Base-by-base conservation (phyloP, 1,140 invertebrate species). In the Meloidogyne hapla region DNA sequence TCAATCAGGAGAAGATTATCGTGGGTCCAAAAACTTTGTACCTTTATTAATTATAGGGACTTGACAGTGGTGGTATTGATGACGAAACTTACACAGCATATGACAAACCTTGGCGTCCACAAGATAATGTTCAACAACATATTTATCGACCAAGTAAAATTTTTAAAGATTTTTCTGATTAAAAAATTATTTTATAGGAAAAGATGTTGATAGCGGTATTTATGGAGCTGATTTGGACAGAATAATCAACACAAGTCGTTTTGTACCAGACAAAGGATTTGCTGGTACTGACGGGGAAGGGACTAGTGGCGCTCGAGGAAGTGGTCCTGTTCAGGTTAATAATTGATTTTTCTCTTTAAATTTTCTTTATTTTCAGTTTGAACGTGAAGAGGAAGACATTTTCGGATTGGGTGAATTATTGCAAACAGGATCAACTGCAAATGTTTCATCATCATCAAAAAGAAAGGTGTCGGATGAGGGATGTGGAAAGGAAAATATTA, bases 41-140 rank as follows among this genome's bases (percentile, higher is more conserved):
- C n/a, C n/a, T 21, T 26, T 25, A 21, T 33, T 12, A 21, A 38
- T 84, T 80, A 33, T 79, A 89, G 88, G 96, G 96, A 68, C 92
- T 99, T 91, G 94, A 95, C 84, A 93, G 92, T 85, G 97, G 97
- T 9, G 99, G 95, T 89, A 94, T 92, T 5, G 95, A 98, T 84
- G 97, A 99, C 83, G 97, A 99, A 84, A 93, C 93, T 0, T 99
- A 99, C 88, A 95, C 93, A 88, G 94, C 98, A 0, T 99, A 99
- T 88, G 95, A 98, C 87, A 95, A 96, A 88, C 88, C 90, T 15
- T 91, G 90, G 91, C 81, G 90, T 66, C 83, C 88, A n/a, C 87
- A 92, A 23, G 92, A 92, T 77, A 91, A 91, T 0, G 90, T 98
- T 72, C 94, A 92, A 0, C 91, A 92, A 21, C 93, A 94, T 87